Base-by-base conservation (phyloP, 2,888 invertebrate genomes). In the Anodontia alba region DNA sequence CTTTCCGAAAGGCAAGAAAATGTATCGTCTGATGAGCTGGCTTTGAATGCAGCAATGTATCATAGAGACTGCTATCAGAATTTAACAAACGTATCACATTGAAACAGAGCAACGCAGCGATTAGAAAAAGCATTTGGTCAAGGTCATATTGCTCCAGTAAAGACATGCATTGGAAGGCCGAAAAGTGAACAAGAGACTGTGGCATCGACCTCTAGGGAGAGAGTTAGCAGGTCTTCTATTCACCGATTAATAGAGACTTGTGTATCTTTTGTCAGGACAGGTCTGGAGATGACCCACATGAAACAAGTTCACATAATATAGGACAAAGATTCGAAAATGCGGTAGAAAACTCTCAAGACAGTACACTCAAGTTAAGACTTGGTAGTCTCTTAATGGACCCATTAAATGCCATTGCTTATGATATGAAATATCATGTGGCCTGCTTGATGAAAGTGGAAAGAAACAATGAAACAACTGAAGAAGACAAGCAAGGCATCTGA, bases 41-140 rank as follows among this genome's bases (percentile, higher is more conserved):
- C 33, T 33, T 3, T 10, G 17, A 62, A 62, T 33, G 10, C 62
- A 33, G 62, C 62, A 5, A 17, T 62, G 17, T 62, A 62, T 33
- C 62, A 62, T 20, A 31, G 62, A 5, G 33, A 33, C 62, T 62
- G 62, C 62, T 62, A 62, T 33, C 62, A 62, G 62, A 62, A 33
- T 3, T 17, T 62, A 10, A 62, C 62, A 33, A 62, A 33, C 17
- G 62, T 33, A 12, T 3, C 33, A 23, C 62, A 62, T 62, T 62
- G 31, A 62, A 33, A 62, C 7, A 62, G 62, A 62, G 62, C 17
- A 23, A 62, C 31, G 17, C 8, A 62, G 7, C 2, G 33, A 62
- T 62, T 62, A 33, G 33, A 33, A 33, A 62, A 62, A 33, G 3
- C 62, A 33, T 33, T 33, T 10, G 62, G 33, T 1, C 62, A 12